Percentiles rank a stretch among this genome's conserved stretches.
These are phyloP conservation scores for Oreohelix idahoensis DNA, from an alignment of 1,140 invertebrate species.

Conservation along the genomic window DNA sequence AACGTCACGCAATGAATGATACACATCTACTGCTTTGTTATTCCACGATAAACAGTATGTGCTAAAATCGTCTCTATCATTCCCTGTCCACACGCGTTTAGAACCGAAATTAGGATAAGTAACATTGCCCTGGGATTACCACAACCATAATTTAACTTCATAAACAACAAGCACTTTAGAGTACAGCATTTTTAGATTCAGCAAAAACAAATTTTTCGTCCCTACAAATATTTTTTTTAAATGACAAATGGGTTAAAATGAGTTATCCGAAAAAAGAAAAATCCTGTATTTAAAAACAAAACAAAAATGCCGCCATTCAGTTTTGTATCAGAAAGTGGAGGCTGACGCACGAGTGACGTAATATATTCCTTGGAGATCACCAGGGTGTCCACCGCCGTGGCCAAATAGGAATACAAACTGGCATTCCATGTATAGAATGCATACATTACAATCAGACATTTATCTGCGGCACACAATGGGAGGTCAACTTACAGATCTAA, in stretches of 20 bases:
- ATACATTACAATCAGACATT: background rate
- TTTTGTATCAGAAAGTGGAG: background rate
- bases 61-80: background rate
- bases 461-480: no score
- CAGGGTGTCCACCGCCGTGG: background rate
- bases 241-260: no score
- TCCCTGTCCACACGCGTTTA: background rate
- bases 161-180: background rate
- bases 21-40: background rate
- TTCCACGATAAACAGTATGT: background rate
- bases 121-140: background rate
- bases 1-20: background rate
- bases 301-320: background rate
- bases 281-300: background rate
- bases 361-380: background rate
- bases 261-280: background rate
- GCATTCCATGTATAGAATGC: background rate
- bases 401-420: background rate
- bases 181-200: background rate
- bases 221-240: no score
- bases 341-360: background rate
- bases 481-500: no score
- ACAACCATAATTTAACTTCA: background rate
- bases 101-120: background rate
- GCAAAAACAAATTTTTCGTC: no score